Base-by-base conservation (phyloP, 1,140 invertebrate genomes). In the Zaprionus tsacasi region DNA sequence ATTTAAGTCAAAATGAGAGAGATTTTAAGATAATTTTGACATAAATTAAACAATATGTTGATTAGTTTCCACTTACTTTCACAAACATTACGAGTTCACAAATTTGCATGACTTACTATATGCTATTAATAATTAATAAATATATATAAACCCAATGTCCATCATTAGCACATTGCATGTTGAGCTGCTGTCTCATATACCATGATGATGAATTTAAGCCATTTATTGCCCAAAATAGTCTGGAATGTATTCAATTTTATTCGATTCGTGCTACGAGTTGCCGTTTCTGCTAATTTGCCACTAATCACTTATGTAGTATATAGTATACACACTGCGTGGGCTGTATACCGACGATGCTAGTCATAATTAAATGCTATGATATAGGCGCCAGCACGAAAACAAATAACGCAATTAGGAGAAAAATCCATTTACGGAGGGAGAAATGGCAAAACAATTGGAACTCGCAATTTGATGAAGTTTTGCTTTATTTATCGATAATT, bases 401-500 rank as follows among this genome's bases (percentile, higher is more conserved):
- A 59, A 66, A 66, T 54, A 69, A 61, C 17, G 17, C 38, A 33
- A 54, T 61, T 61, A 45, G 40, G 10, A 13, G 52, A 13, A 13
- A 70, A 48, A 36, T 11, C 11, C 15, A 58, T 72, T 72, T 60
- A 43, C 6, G n/a, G 1, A 2, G 13, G 2, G 2, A 67, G 43
- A 64, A 43, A 27, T 30, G 58, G 68, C n/a, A 48, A 52, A 50
- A 52, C 38, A 27, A 64, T 54, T 17, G 48, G 12, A 27, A 73
- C 36, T 33, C 12, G 33, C 27, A 56, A 57, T 78, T 78, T 69
- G 40, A 81, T 72, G 68, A 56, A 67, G 11, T 55, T 71, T 71
- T 48, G 54, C 63, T 76, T 82, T 83, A 85, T 85, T 78, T 78
- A 67, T 68, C 50, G 52, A 61, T 81, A 59, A 81, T 81, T 63